A percentile compares a stretch with the other conserved stretches of the same genome.
Evolutionary conservation across 2,113 vertebrate species (phyloP).

Genomic region (Sprattus sprattus): DNA sequence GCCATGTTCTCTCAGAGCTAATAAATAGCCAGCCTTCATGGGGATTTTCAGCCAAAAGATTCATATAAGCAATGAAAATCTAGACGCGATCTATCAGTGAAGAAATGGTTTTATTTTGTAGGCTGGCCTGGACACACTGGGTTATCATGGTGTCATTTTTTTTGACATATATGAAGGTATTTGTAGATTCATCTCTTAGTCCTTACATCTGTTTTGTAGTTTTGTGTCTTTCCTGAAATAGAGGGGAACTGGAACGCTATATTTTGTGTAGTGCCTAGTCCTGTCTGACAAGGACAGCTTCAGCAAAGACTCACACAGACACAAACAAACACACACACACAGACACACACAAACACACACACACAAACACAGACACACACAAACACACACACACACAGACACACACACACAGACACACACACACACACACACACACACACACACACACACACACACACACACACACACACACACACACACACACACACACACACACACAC

Average conservation of each 20-base stretch:
- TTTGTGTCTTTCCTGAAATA: neutral
- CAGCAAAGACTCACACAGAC: too few species aligned
- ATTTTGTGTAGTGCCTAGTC: too few species aligned
- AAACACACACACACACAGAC: neutral
- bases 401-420: too few species aligned
- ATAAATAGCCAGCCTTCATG: slow-evolving; percentile 58
- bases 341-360: too few species aligned
- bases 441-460: too few species aligned
- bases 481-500: neutral
- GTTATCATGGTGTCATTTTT: neutral
- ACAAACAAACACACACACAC: too few species aligned
- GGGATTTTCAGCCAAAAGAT: slow-evolving; percentile 45
- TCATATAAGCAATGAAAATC: slow-evolving; percentile 28
- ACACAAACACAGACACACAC: neutral
- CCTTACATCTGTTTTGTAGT: neutral
- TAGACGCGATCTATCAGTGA: neutral
- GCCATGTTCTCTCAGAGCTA: slow-evolving; percentile 48
- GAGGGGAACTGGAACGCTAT: too few species aligned
- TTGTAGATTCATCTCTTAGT: neutral
- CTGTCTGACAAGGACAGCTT: too few species aligned
- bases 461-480: neutral
- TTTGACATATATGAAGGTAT: neutral
- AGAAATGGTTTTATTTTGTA: neutral
- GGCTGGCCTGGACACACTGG: neutral
- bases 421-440: neutral